These are phyloP conservation scores for Cantharis rustica DNA, from an alignment of 2,888 invertebrate genomes.

Conservation along the genomic window DNA sequence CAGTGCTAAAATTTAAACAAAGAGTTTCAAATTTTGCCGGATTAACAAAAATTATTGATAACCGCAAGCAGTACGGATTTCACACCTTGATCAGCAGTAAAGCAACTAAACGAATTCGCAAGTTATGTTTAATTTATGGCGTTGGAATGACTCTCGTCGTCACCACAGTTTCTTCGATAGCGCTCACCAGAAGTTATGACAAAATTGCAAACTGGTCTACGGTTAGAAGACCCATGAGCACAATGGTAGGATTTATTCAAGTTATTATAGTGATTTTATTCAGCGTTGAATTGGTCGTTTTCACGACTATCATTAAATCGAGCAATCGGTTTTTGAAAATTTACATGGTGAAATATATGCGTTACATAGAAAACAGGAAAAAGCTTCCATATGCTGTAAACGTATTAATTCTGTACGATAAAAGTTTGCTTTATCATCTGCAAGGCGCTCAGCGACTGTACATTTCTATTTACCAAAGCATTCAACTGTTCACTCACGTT, in stretches of 20 bases:
- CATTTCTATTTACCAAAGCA: background rate
- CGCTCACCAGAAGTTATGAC: background rate
- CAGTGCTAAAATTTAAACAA: background rate
- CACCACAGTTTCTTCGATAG: background rate
- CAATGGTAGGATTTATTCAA: constrained; percentile 11
- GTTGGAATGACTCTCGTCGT: background rate
- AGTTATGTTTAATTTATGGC: background rate
- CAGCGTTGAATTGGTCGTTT: background rate
- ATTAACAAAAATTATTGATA: background rate
- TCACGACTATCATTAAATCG: background rate
- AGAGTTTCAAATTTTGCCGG: constrained; percentile 1
- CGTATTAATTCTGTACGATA: background rate
- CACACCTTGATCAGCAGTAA: constrained; percentile 2
- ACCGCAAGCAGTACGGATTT: constrained; percentile 6
- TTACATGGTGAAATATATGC: background rate
- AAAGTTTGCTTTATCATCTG: background rate
- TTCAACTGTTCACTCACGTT: background rate
- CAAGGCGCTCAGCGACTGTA: constrained; percentile 4
- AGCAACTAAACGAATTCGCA: background rate
- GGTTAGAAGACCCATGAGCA: constrained; percentile 3
- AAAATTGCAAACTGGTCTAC: constrained; percentile 5
- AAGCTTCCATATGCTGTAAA: background rate
- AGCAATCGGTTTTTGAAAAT: background rate
- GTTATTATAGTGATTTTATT: constrained; percentile 1
- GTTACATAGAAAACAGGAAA: background rate